phyloP scores from a whole-genome alignment of 2,113 vertebrate genomes.

The Bambusicola thoracicus region DNA sequence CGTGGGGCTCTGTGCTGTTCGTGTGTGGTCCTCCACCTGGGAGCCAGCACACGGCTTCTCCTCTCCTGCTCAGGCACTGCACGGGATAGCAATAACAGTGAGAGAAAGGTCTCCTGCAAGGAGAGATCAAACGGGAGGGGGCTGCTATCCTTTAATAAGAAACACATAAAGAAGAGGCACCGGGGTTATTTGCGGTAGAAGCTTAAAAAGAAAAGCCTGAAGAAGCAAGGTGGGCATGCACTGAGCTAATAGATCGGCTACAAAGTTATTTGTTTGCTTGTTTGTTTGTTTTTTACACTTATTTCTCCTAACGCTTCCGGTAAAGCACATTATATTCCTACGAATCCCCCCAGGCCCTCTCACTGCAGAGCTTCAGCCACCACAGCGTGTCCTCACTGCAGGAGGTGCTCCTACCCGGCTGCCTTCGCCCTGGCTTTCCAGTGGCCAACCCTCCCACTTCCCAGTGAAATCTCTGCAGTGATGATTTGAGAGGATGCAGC shows the following conservation, averaged over 20 bases:
- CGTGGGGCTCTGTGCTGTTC: background rate
- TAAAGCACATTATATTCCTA: background rate
- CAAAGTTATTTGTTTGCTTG: background rate
- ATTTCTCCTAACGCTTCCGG: background rate
- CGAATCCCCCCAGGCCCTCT: fast-evolving
- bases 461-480: fast-evolving
- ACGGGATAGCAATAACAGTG: background rate
- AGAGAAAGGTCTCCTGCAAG: background rate
- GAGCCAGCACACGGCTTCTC: background rate
- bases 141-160: background rate
- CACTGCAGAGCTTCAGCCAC: background rate
- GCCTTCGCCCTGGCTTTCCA: background rate
- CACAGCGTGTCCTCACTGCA: background rate
- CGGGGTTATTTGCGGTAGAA: background rate
- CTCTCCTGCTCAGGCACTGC: background rate
- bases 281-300: background rate
- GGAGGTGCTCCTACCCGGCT: fast-evolving
- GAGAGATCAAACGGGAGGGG: background rate
- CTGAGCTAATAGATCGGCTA: background rate
- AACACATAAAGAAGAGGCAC: background rate
- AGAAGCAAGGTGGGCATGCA: background rate
- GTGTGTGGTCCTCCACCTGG: slow-evolving; percentile 60
- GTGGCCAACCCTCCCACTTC: fast-evolving
- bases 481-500: background rate
- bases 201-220: background rate